phyloP scores from a whole-genome alignment of 1,140 invertebrate species.

The Vollenhovia emeryi region DNA sequence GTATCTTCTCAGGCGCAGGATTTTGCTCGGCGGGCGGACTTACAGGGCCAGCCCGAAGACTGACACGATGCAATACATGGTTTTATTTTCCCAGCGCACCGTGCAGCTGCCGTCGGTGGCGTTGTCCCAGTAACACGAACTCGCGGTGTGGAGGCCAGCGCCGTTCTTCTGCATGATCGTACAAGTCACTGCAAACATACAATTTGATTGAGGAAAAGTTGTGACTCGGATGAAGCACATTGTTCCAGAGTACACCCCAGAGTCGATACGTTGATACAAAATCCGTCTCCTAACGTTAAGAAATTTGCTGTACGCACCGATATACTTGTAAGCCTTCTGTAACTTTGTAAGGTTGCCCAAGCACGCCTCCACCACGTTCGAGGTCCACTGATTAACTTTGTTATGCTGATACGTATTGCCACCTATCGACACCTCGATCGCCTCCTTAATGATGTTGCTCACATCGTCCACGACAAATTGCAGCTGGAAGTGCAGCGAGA shows the following conservation, averaged over 20 bases:
- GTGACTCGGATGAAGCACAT: neutral
- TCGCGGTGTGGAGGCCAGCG: slow-evolving; percentile 97
- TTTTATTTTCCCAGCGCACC: slow-evolving; percentile 99
- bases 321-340: slow-evolving; percentile 99
- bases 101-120: slow-evolving; percentile 98
- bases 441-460: slow-evolving; percentile 99
- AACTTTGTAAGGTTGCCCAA: slow-evolving; percentile 96
- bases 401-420: slow-evolving; percentile 98
- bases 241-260: no score
- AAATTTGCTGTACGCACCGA: slow-evolving; percentile 87
- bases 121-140: slow-evolving; percentile 99
- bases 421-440: slow-evolving; percentile 98
- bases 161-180: slow-evolving; percentile 99
- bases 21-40: neutral
- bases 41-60: slow-evolving; percentile 92
- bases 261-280: neutral
- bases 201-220: neutral
- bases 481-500: slow-evolving; percentile 88
- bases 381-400: slow-evolving; percentile 99
- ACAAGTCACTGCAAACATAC: slow-evolving; percentile 94
- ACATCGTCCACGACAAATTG: slow-evolving; percentile 99
- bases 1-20: neutral
- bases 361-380: slow-evolving; percentile 97
- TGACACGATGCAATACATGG: slow-evolving; percentile 98
- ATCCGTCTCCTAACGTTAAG: neutral